Evolutionary conservation across 2,113 vertebrate species (phyloP), one percentile per base, ranked within the genome.

Genomic region (Mobula hypostoma): DNA sequence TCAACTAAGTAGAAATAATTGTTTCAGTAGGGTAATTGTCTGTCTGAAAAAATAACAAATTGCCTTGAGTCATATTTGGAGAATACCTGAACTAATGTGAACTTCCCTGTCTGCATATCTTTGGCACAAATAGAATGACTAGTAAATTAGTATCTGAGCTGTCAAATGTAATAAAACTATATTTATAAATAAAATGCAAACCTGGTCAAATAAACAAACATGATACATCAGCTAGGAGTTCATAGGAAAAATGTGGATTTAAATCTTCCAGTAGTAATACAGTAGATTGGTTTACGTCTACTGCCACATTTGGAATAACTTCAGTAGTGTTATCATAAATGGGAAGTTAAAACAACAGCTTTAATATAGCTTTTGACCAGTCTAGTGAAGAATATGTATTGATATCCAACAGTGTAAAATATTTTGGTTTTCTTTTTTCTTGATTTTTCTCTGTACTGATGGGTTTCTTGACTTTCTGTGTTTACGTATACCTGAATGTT

Each of bases 131-230:
- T 93, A 93, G 74, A 74, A 93, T 93, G 91, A 93, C 36, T 93
- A 93, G 68, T 93, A 74, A 93, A 93, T 93, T 76, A 93, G 91
- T 74, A 93, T 93, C 91, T 74, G 36, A 72, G 91, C 70, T 93
- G 91, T 93, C 91, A 93, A 93, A 93, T 93, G 21, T 76, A 74
- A 72, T 92, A 92, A 68, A 92, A 92, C 90, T 92, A 68, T 92
- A 92, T 93, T 90, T 93, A 74, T 93, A 93, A 93, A 93, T 93
- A 93, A 74, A 68, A 93, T 76, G 91, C 68, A 93, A 93, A 74
- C 70, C 91, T 76, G 70, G 91, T 93, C 91, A 93, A 93, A 93
- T 56, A 93, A 93, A 93, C 70, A 93, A 93, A 72, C n/a, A 12
- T 93, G 40, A 93, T 74, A 76, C 68, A 92, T 36, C 36, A 74